These are phyloP conservation scores for Archivesica marissinica DNA, from an alignment of 1,140 invertebrate species.

Conservation along the genomic window DNA sequence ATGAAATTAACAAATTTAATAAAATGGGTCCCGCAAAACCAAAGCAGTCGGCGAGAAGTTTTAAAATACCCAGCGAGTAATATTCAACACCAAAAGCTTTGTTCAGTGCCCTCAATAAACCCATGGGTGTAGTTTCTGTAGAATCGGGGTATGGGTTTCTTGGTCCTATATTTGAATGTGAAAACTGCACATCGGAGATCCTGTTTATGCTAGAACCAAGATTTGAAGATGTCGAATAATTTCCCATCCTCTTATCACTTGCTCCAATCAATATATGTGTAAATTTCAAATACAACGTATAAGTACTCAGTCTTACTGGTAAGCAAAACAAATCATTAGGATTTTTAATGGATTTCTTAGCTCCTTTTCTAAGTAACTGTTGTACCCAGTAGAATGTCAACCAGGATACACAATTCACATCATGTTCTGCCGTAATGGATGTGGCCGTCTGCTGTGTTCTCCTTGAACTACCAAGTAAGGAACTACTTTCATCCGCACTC, in stretches of 20 bases:
- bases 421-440: conserved; percentile 92
- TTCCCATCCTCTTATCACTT: conserved; percentile 12
- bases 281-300: conserved; percentile 87
- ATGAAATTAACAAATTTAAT: conserved; percentile 92
- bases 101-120: conserved; percentile 91
- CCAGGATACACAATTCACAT: conserved; percentile 88
- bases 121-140: conserved; percentile 58
- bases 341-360: conserved; percentile 88
- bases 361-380: conserved; percentile 93
- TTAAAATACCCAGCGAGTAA: conserved; percentile 94
- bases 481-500: conserved; percentile 44
- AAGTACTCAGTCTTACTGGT: conserved; percentile 89
- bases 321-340: conserved; percentile 94
- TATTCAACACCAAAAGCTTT: conserved; percentile 94
- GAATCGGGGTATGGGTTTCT: neutral
- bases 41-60: conserved; percentile 92
- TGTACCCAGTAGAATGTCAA: conserved; percentile 95
- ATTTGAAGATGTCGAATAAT: conserved; percentile 2
- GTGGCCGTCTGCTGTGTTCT: conserved; percentile 87
- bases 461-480: conserved; percentile 71
- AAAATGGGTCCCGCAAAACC: conserved; percentile 95
- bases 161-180: neutral
- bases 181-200: conserved; percentile 58
- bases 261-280: conserved; percentile 69
- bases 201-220: conserved; percentile 23